Evolutionary conservation across 2,888 invertebrate genomes (phyloP).

Genomic region (Drosophila tanythrix): DNA sequence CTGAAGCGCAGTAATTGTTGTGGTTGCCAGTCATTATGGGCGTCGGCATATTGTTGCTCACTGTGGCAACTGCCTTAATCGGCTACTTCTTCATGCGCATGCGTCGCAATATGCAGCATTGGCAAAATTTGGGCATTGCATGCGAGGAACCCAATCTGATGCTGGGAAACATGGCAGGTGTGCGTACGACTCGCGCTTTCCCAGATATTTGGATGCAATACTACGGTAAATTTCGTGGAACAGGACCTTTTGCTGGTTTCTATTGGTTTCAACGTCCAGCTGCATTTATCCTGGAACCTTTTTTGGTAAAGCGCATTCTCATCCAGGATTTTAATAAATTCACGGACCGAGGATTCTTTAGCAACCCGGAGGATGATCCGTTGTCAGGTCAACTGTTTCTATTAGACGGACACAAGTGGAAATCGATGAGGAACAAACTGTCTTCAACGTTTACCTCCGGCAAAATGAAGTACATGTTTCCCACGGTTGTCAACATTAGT

Average conservation of each 20-base stretch:
- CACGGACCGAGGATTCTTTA: constrained; percentile 81
- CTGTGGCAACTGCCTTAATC: constrained; percentile 37
- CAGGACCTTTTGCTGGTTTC: constrained; percentile 75
- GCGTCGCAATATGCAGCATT: constrained; percentile 46
- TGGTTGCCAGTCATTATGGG: constrained; percentile 38
- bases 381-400: constrained; percentile 82
- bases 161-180: neutral
- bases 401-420: constrained; percentile 85
- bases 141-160: constrained; percentile 57
- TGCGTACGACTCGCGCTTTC: constrained; percentile 44
- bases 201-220: constrained; percentile 40
- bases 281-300: constrained; percentile 63
- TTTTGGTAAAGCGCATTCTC: constrained; percentile 70
- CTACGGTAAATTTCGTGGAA: constrained; percentile 62
- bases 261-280: constrained; percentile 74
- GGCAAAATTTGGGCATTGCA: constrained; percentile 59
- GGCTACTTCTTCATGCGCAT: constrained; percentile 28
- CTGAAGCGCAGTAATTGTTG: neutral
- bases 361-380: constrained; percentile 83
- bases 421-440: constrained; percentile 84
- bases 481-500: constrained; percentile 71
- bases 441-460: constrained; percentile 86
- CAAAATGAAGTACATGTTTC: constrained; percentile 86
- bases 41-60: constrained; percentile 37
- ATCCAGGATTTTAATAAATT: constrained; percentile 83